Conservation (phyloP, 1,140 invertebrate genomes). For the Pteromalus puparum region DNA sequence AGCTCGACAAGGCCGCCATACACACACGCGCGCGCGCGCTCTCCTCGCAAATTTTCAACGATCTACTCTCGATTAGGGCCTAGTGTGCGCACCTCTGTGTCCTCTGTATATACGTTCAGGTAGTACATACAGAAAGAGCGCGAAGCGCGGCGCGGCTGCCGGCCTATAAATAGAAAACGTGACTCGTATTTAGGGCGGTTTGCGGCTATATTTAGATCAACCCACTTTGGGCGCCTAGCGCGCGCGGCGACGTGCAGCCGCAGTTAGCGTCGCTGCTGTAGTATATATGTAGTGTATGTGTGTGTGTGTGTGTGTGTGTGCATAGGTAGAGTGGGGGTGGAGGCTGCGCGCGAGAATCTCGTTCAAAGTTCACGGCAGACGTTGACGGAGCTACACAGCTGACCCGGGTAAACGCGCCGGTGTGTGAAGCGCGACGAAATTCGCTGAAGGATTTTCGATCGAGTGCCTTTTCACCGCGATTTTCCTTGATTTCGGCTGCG, state of each 20-base stretch:
- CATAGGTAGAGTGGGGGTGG: no score
- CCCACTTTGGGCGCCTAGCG: slow-evolving; percentile 12
- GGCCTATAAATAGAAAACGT: slow-evolving; percentile 51
- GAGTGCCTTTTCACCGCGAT: no score
- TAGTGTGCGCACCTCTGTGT: no score
- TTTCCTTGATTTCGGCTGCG: no score
- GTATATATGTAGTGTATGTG: no score
- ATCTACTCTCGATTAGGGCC: not conserved
- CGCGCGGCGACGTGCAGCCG: not conserved
- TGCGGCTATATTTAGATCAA: slow-evolving; percentile 54
- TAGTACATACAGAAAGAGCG: not conserved
- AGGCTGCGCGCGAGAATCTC: not conserved
- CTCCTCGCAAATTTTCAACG: not conserved
- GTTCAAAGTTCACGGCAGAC: slow-evolving; percentile 16
- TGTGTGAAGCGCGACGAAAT: not conserved
- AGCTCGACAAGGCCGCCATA: not conserved
- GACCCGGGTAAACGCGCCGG: not conserved
- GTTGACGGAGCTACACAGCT: not conserved
- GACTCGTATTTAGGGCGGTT: slow-evolving; percentile 49
- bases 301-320: no score
- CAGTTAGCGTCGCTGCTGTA: no score
- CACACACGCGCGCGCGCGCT: no score
- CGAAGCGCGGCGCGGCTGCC: not conserved
- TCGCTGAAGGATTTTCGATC: not conserved
- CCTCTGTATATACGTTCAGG: no score